Evolutionary conservation across 2,797 vertebrate species (phyloP).

Genomic region (Merluccius polli): DNA sequence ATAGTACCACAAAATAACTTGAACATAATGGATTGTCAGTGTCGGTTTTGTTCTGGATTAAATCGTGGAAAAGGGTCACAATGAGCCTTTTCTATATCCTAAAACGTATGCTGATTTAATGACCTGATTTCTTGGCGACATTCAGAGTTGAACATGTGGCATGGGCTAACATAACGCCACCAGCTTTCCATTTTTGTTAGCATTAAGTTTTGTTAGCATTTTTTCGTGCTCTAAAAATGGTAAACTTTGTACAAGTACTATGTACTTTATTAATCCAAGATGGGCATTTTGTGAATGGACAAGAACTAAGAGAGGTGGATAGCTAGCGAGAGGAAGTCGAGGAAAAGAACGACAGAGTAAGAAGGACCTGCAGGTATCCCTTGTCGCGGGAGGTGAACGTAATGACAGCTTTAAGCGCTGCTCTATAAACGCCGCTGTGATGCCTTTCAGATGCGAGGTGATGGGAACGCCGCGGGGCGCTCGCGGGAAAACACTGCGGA

Average conservation of each 20-base stretch:
- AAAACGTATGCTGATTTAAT: background rate
- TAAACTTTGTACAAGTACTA: background rate
- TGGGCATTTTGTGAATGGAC: background rate
- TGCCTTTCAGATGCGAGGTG: background rate
- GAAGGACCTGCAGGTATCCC: background rate
- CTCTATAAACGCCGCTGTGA: background rate
- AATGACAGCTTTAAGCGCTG: background rate
- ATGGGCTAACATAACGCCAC: background rate
- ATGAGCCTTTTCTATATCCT: background rate
- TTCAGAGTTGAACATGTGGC: background rate
- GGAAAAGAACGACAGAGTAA: background rate
- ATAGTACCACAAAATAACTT: background rate
- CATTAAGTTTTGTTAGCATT: background rate
- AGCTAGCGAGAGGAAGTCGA: background rate
- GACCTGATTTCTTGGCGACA: background rate
- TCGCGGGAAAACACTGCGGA: background rate
- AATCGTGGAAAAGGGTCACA: background rate
- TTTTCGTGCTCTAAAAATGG: background rate
- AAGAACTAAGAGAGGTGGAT: background rate
- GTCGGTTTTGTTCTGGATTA: background rate
- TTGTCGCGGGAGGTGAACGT: background rate
- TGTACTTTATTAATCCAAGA: background rate
- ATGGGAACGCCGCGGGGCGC: no score
- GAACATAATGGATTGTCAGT: background rate
- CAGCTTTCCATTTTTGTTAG: background rate